phyloP scores from a whole-genome alignment of 2,888 invertebrate species.

The Oxyteleia sp. region DNA sequence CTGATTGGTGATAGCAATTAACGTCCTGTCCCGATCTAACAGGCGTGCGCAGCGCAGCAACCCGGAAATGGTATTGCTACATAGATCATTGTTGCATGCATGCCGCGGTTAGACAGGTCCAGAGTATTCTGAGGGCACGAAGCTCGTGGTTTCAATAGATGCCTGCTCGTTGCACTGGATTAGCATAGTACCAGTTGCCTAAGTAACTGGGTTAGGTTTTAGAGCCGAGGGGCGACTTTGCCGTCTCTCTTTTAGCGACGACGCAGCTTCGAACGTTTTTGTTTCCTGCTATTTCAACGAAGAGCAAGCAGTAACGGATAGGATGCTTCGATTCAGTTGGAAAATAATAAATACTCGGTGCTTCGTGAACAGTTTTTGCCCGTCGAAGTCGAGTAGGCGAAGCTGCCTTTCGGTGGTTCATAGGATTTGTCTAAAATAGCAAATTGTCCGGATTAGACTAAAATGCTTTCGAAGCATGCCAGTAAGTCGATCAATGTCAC shows the following conservation, averaged over 20 bases:
- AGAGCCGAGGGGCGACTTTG: conserved; percentile 7
- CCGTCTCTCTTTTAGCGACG: neutral
- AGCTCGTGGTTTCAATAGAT: conserved; percentile 80
- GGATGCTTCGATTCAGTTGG: neutral
- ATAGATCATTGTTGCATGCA: conserved; percentile 83
- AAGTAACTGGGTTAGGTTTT: conserved; percentile 80
- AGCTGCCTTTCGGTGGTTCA: conserved; percentile 31
- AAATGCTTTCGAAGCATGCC: conserved; percentile 51
- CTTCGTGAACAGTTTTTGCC: conserved; percentile 5
- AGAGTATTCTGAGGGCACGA: conserved; percentile 72
- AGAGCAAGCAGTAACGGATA: neutral
- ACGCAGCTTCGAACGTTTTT: too few species aligned
- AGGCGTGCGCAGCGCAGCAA: conserved; percentile 76
- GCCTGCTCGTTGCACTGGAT: conserved; percentile 78
- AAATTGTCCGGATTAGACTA: conserved; percentile 45
- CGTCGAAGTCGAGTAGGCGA: neutral
- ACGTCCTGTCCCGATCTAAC: conserved; percentile 82
- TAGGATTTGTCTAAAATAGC: conserved; percentile 50
- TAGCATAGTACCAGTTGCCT: conserved; percentile 79
- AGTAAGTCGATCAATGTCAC: conserved; percentile 59
- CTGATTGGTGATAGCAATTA: conserved; percentile 86
- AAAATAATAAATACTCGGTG: conserved; percentile 25
- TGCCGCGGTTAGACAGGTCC: conserved; percentile 78
- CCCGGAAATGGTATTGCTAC: conserved; percentile 78
- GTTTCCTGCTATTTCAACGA: too few species aligned